These are phyloP conservation scores for Todiramphus chloris DNA, from an alignment of 2,113 vertebrate species.

Conservation along the genomic window DNA sequence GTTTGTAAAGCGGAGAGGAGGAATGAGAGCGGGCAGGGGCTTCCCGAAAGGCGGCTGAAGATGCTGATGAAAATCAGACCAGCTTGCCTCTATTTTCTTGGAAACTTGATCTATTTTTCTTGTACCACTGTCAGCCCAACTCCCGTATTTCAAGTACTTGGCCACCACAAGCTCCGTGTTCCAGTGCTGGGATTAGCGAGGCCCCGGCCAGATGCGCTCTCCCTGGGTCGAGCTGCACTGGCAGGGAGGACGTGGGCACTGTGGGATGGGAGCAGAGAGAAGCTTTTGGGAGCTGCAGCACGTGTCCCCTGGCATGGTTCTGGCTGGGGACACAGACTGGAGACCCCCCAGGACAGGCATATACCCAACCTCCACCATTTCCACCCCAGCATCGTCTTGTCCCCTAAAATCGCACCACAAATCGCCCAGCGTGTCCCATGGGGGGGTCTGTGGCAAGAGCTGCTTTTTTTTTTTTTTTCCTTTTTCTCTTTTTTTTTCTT, in stretches of 20 bases:
- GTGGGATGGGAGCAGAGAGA: fast-evolving
- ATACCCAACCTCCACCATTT: not conserved
- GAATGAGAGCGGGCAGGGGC: conserved; percentile 60
- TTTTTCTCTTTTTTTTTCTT: not conserved
- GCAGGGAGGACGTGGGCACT: not conserved
- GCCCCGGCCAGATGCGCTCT: not conserved
- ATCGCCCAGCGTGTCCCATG: fast-evolving
- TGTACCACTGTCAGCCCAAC: not conserved
- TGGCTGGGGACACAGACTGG: fast-evolving
- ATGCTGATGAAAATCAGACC: conserved; percentile 58
- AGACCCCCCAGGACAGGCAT: not conserved
- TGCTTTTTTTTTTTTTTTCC: not conserved
- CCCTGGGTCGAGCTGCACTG: not conserved
- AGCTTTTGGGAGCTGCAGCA: not conserved
- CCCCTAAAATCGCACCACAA: fast-evolving
- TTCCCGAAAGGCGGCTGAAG: conserved; percentile 75
- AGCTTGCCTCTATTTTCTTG: conserved; percentile 22
- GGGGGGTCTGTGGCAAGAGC: not conserved
- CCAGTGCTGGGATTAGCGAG: not conserved
- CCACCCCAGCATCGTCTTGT: fast-evolving
- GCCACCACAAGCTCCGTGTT: not conserved
- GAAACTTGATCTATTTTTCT: conserved; percentile 61
- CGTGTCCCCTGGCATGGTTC: not conserved
- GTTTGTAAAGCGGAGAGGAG: conserved; percentile 40
- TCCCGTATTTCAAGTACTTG: conserved; percentile 2